These are phyloP conservation scores for Sesamia nonagrioides DNA, from an alignment of 1,140 invertebrate genomes.

Conservation along the genomic window DNA sequence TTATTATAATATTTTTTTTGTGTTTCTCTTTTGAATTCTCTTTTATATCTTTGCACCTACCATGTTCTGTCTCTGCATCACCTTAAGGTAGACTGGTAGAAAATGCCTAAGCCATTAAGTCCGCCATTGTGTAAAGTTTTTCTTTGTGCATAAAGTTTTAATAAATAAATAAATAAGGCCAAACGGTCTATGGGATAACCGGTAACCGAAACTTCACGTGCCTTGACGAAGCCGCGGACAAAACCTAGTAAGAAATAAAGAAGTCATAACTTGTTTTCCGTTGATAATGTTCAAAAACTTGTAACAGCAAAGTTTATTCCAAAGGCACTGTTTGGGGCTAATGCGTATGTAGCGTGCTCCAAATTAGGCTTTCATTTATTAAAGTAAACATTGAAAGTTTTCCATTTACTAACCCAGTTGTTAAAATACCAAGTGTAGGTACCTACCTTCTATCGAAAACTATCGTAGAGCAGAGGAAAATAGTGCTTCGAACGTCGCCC, in stretches of 20 bases:
- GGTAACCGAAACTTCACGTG: too few relatives aligned
- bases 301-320: conserved; percentile 23
- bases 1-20: too few relatives aligned
- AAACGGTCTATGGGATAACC: too few relatives aligned
- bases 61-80: too few relatives aligned
- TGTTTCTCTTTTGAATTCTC: too few relatives aligned
- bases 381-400: neutral
- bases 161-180: too few relatives aligned
- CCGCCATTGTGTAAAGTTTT: too few relatives aligned
- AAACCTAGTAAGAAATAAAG: neutral
- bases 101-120: too few relatives aligned
- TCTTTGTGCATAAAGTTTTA: too few relatives aligned
- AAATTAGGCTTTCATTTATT: conserved; percentile 15
- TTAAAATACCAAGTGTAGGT: neutral
- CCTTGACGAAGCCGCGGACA: too few relatives aligned
- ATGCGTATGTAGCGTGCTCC: conserved; percentile 18
- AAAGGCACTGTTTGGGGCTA: conserved; percentile 12
- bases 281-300: conserved; percentile 17
- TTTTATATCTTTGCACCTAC: too few relatives aligned
- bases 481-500: neutral
- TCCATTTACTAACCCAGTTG: neutral
- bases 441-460: neutral
- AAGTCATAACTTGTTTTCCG: neutral
- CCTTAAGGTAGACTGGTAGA: too few relatives aligned
- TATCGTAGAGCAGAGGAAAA: neutral